A percentile compares a stretch with the other conserved stretches of the same genome.
phyloP scores from a whole-genome alignment of 2,113 vertebrate genomes.

The Marmota monax region DNA sequence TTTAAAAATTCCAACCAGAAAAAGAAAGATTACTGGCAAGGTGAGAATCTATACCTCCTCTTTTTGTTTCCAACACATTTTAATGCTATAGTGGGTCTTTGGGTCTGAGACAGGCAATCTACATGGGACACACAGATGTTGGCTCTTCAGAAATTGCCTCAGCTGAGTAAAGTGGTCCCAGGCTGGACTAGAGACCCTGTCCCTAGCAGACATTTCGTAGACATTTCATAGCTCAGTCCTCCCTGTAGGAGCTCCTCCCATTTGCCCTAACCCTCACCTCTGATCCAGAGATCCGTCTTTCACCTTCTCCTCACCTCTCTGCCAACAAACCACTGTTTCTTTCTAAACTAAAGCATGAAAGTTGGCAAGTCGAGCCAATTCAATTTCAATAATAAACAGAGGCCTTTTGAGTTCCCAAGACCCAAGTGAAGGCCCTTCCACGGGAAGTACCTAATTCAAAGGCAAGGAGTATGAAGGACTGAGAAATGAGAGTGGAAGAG shows the following conservation, averaged over 20 bases:
- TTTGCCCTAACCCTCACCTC: not conserved
- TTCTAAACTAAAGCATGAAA: conserved; percentile 69
- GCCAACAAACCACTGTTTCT: conserved; percentile 69
- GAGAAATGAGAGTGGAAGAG: not conserved
- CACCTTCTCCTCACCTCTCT: not conserved
- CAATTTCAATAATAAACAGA: conserved; percentile 78
- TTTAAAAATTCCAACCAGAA: conserved; percentile 7
- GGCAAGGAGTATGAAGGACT: conserved; percentile 38
- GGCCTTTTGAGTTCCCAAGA: conserved; percentile 73
- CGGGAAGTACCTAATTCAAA: conserved; percentile 62
- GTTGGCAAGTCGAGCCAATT: conserved; percentile 72
- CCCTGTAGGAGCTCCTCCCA: not conserved
- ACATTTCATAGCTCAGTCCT: not conserved
- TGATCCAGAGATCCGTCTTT: conserved; percentile 37
- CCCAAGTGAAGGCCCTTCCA: conserved; percentile 67
- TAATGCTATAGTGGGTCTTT: not conserved
- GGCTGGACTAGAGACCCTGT: not conserved
- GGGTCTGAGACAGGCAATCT: not conserved
- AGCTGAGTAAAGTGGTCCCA: not conserved
- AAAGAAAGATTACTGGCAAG: not conserved
- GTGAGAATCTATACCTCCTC: not conserved
- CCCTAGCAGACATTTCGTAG: no score
- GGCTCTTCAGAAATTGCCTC: not conserved
- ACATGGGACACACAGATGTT: not conserved
- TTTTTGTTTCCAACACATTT: not conserved